A percentile compares a stretch with the other conserved stretches of the same genome.
phyloP scores from a whole-genome alignment of 1,140 invertebrate genomes.

The Drosophila nebulosa region DNA sequence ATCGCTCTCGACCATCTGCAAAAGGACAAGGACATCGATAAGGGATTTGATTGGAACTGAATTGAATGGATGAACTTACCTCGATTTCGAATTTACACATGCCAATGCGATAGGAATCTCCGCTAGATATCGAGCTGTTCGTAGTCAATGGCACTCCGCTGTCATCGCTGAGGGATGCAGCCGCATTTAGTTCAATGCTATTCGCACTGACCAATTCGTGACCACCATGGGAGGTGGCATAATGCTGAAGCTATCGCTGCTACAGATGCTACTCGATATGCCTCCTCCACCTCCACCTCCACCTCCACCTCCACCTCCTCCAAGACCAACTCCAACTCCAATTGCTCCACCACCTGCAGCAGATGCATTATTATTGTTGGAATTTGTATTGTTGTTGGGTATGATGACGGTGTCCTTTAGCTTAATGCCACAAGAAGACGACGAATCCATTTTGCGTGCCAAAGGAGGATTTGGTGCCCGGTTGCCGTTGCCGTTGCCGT shows the following conservation, averaged over 20 bases:
- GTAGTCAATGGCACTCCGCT: constrained; percentile 83
- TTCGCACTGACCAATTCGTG: constrained; percentile 77
- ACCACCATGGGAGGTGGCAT: constrained; percentile 47
- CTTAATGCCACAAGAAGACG: constrained; percentile 54
- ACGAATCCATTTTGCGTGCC: constrained; percentile 69
- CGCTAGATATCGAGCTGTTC: constrained; percentile 83
- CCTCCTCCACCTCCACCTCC: constrained; percentile 24
- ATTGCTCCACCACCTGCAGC: background rate
- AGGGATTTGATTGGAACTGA: no score
- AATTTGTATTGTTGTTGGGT: constrained; percentile 36
- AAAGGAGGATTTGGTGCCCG: constrained; percentile 18
- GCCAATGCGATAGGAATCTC: constrained; percentile 82
- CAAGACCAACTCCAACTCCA: background rate
- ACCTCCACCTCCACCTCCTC: background rate
- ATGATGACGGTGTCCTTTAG: constrained; percentile 57
- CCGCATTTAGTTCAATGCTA: constrained; percentile 78
- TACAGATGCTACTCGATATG: constrained; percentile 54
- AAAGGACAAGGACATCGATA: no score
- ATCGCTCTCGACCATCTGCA: constrained; percentile 85
- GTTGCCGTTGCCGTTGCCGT: background rate
- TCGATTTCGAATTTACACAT: constrained; percentile 82
- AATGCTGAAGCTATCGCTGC: constrained; percentile 74
- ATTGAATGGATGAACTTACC: no score
- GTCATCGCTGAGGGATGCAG: constrained; percentile 82
- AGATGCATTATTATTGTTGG: constrained; percentile 37